Base-by-base conservation (phyloP, 2,888 invertebrate species). In the Cephonodes hylas region DNA sequence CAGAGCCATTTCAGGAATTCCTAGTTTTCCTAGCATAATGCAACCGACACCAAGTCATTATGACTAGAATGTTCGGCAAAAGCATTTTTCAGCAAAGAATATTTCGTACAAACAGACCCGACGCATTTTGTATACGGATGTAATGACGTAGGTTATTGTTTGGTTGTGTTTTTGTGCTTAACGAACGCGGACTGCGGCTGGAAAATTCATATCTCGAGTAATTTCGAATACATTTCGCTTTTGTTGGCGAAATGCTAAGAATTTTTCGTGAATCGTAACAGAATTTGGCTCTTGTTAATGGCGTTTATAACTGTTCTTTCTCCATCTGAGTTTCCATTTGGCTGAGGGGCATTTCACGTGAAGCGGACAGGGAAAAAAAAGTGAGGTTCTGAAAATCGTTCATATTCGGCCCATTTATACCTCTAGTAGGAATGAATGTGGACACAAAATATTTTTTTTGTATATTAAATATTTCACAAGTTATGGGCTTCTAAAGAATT, bases 101-200 rank as follows among this genome's bases (percentile, higher is more conserved):
- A 23, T 46, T 46, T 46, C 22, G 4, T n/a, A 45, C 45, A 45
- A 45, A 45, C n/a, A 46, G 13, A 25, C 25, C 23, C 6, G 22
- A 45, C 13, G n/a, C n/a, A 25, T 46, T 46, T 20, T 44, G 8
- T 20, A 44, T 48, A 13, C 15, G 25, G 7, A 27, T 48, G 25
- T n/a, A 48, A 48, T 48, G 46, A 48, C 27, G 15, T 59, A 58
- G 56, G 58, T 63, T 63, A 65, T 60, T 66, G 65, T 65, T 62
- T 38, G 38, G 0, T 66, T 48, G 38, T 25, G 42, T 65, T 63
- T 59, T 62, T 58, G 31, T 48, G 58, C 27, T 46, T 58, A 62
- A 42, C 58, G 27, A 48, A 58, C 46, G 48, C 48, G 6, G 34
- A 22, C 38, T 46, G n/a, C 34, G 48, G 60, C 4, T 22, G 23